Base-by-base conservation (phyloP, 2,113 vertebrate genomes). In the Cranoglanis bouderius region DNA sequence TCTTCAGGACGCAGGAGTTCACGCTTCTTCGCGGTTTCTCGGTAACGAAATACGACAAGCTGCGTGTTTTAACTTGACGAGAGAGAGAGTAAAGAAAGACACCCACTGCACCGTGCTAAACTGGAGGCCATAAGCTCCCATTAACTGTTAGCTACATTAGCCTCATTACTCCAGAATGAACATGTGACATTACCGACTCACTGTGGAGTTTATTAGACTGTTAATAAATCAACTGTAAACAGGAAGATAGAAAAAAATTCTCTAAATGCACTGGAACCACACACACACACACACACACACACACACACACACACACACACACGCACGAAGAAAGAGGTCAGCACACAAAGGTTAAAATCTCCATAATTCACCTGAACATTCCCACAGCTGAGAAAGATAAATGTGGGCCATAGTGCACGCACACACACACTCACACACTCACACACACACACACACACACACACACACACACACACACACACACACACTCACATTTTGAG, bases 281-380 rank as follows among this genome's bases (percentile, higher is more conserved):
- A n/a, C n/a, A 88, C 55, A 80, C 59, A 84, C 87, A 61, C 55
- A 88, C 87, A 84, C 82, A 89, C 78, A 63, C 49, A 81, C 40
- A 51, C 6, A 32, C 16, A 61, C 74, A 84, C 57, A 85, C 55
- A 89, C 51, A 70, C 57, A 82, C 84, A 59, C 78, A 87, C 72
- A 78, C 82, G 65, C 77, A 59, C 63, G n/a, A 70, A 70, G 65
- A 35, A 3, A 46, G 85, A 85, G 90, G 85, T 85, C 84, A 75
- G 46, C 46, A 74, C 40, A 35, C 86, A 91, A 91, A 91, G 88
- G 90, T 91, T 85, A 91, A 87, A 89, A 91, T 89, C 83, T 82
- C 90, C 88, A 91, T 91, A 89, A 89, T 78, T 91, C 86, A 90
- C 85, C 55, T 85, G 61, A 67, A 90, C 84, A 86, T 61, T 86